Evolutionary conservation across 2,113 vertebrate genomes (phyloP).

Genomic region (Phyllostomus discolor): DNA sequence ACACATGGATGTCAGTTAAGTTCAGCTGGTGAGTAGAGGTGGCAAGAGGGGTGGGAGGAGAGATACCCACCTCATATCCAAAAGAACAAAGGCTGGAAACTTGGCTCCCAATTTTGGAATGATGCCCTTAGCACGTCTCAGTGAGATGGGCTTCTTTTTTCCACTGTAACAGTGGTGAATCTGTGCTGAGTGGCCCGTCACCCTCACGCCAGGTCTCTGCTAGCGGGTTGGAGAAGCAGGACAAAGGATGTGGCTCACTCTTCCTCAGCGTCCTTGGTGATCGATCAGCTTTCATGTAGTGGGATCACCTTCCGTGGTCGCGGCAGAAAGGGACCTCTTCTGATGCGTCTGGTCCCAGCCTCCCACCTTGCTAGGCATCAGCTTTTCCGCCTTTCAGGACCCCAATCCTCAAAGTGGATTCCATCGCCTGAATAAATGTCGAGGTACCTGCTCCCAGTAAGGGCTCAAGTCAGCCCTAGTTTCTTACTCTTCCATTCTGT

Average conservation of each 20-base stretch:
- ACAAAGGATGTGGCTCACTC: background rate
- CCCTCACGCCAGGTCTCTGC: background rate
- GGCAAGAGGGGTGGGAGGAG: background rate
- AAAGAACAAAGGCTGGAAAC: background rate
- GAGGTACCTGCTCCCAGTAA: background rate
- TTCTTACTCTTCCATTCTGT: background rate
- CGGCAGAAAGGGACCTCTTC: background rate
- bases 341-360: background rate
- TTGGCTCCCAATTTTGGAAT: background rate
- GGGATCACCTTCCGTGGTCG: background rate
- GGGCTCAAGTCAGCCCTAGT: background rate
- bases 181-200: background rate
- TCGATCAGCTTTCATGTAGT: background rate
- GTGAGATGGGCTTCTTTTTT: background rate
- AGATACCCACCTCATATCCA: background rate
- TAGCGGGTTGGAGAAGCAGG: background rate
- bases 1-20: background rate
- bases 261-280: background rate
- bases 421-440: background rate
- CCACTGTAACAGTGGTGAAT: background rate
- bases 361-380: background rate
- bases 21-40: background rate
- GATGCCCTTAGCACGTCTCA: background rate
- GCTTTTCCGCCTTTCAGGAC: background rate
- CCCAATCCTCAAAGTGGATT: background rate